phyloP scores from a whole-genome alignment of 2,888 invertebrate species.

The Mesodorylaimus sp. region DNA sequence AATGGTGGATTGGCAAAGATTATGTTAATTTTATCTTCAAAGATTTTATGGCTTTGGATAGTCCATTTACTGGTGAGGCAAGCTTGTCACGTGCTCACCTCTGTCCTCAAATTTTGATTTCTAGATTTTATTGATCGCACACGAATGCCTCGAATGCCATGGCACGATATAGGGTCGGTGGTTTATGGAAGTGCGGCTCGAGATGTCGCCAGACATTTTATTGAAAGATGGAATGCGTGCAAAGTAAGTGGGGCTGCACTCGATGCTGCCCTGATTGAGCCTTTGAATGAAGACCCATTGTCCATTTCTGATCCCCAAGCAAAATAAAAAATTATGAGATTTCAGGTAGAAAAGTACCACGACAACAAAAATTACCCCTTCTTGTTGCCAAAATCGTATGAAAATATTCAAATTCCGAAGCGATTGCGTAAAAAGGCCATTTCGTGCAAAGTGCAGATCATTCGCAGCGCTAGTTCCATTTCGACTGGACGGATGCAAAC shows the following conservation, averaged over 20 bases:
- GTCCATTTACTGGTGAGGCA: slow-evolving; percentile 28
- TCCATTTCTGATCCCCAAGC: no score
- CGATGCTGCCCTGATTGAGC: no score
- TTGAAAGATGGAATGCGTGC: slow-evolving; percentile 37
- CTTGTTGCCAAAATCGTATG: slow-evolving; percentile 36
- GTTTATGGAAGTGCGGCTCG: slow-evolving; percentile 37
- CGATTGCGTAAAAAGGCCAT: slow-evolving; percentile 12
- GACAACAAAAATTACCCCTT: slow-evolving; percentile 33
- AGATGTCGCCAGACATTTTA: slow-evolving; percentile 39
- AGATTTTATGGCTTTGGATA: slow-evolving; percentile 28
- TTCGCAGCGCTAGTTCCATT: slow-evolving; percentile 37
- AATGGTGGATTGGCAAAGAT: slow-evolving; percentile 39
- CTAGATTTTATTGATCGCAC: slow-evolving; percentile 38
- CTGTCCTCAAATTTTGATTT: no score
- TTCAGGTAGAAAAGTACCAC: slow-evolving; percentile 29
- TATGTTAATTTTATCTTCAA: slow-evolving; percentile 39
- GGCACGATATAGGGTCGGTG: slow-evolving; percentile 39
- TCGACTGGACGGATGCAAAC: slow-evolving; percentile 34
- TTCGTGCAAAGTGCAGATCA: slow-evolving; percentile 24
- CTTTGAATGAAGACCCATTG: no score
- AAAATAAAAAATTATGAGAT: no score
- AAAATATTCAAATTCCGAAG: slow-evolving; percentile 18
- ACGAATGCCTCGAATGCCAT: slow-evolving; percentile 38
- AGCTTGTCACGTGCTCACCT: no score
- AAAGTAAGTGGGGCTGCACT: no score